Conservation (phyloP, 2,888 invertebrate species). For the Laspeyria flexula region DNA sequence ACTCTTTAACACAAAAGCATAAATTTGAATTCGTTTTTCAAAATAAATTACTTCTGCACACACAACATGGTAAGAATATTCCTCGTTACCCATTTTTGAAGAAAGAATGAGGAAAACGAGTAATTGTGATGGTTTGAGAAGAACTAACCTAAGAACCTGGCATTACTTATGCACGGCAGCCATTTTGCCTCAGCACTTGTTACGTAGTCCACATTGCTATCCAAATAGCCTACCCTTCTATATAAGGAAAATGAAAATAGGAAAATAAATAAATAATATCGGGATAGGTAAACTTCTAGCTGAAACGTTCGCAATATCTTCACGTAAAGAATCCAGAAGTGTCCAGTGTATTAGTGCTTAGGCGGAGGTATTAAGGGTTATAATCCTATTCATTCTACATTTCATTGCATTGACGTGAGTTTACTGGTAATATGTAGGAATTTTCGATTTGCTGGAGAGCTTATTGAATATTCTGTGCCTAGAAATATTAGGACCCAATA, state of each 20-base stretch:
- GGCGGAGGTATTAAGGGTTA: background rate
- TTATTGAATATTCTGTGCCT: background rate
- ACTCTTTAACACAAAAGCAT: conserved; percentile 18
- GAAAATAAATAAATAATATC: conserved; percentile 3
- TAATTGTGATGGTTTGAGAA: conserved; percentile 5
- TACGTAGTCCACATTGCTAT: background rate
- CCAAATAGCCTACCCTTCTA: background rate
- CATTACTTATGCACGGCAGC: conserved; percentile 1
- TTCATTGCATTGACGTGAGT: background rate
- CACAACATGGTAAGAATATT: conserved; percentile 1
- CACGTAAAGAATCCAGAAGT: background rate
- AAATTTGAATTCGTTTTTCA: conserved; percentile 24
- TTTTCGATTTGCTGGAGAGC: background rate
- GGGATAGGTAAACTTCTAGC: background rate
- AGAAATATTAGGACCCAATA: background rate
- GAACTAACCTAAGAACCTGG: conserved; percentile 4
- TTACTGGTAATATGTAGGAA: background rate
- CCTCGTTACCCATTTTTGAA: background rate
- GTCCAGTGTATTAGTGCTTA: background rate
- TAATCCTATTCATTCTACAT: background rate
- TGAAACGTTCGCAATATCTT: background rate
- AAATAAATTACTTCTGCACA: conserved; percentile 8
- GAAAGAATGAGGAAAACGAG: conserved; percentile 1
- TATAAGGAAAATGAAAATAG: conserved; percentile 4
- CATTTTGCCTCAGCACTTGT: background rate